These are phyloP conservation scores for Manis javanica DNA, from an alignment of 2,797 vertebrate species.

Conservation along the genomic window DNA sequence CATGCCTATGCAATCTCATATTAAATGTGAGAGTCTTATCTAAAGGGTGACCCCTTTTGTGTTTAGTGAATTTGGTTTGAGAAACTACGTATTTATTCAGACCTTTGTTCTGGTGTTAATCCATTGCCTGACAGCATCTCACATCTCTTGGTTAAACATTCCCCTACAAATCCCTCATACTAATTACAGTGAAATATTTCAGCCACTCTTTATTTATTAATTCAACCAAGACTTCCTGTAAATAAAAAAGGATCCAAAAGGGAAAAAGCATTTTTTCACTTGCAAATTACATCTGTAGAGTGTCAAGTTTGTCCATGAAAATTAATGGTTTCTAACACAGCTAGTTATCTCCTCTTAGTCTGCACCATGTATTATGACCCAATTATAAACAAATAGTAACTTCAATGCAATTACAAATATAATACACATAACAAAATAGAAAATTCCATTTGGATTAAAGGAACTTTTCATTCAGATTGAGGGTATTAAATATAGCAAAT, in stretches of 20 bases:
- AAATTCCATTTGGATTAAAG: not conserved
- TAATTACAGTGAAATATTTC: constrained; percentile 83
- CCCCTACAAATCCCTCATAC: constrained; percentile 74
- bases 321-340: constrained; percentile 75
- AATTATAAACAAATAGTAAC: constrained; percentile 75
- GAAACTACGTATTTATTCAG: constrained; percentile 79
- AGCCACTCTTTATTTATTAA: constrained; percentile 83
- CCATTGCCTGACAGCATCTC: constrained; percentile 56
- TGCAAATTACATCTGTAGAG: constrained; percentile 77
- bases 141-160: constrained; percentile 74
- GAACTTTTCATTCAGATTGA: constrained; percentile 31
- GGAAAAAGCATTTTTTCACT: constrained; percentile 72
- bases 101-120: constrained; percentile 79
- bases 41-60: constrained; percentile 38
- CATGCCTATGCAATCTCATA: constrained; percentile 49
- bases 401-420: constrained; percentile 49
- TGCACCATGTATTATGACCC: constrained; percentile 58
- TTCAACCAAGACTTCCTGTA: constrained; percentile 77
- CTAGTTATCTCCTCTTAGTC: constrained; percentile 74
- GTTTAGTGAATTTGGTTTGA: constrained; percentile 70
- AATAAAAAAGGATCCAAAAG: constrained; percentile 77
- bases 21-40: constrained; percentile 76
- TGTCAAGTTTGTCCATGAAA: constrained; percentile 75
- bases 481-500: not conserved
- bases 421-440: constrained; percentile 51